These are phyloP conservation scores for Castor canadensis DNA, from an alignment of 2,113 vertebrate species.

Conservation along the genomic window DNA sequence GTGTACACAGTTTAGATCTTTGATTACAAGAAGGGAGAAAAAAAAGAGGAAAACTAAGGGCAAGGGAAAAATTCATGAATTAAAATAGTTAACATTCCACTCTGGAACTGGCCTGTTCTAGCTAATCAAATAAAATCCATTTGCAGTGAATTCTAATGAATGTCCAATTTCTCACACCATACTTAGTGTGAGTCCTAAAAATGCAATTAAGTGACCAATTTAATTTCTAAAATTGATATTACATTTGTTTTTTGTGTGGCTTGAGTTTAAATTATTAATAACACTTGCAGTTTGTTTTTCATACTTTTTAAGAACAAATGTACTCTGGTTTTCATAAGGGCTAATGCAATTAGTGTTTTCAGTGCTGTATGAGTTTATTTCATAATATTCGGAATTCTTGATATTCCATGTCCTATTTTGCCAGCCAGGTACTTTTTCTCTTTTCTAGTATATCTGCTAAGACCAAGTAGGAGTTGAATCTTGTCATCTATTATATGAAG, in stretches of 20 bases:
- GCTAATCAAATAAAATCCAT: conserved; percentile 52
- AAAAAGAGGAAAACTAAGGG: not conserved
- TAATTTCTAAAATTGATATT: conserved; percentile 64
- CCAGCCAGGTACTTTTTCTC: not conserved
- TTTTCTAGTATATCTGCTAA: not conserved
- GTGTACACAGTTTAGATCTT: not conserved
- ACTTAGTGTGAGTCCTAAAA: conserved; percentile 44
- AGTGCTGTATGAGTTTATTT: not conserved
- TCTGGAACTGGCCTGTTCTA: not conserved
- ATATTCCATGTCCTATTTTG: not conserved
- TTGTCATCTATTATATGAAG: not conserved
- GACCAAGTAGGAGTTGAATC: not conserved
- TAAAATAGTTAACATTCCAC: not conserved
- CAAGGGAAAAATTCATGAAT: not conserved
- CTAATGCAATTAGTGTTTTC: not conserved
- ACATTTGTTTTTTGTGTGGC: conserved; percentile 15
- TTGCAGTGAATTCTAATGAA: conserved; percentile 47
- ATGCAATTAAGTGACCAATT: conserved; percentile 60
- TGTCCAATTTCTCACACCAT: conserved; percentile 16
- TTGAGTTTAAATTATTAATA: conserved; percentile 63
- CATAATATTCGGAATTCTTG: not conserved
- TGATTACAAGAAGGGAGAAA: not conserved
- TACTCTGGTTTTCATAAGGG: not conserved
- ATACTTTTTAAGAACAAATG: not conserved
- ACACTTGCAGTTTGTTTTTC: not conserved